Evolutionary conservation across 2,797 vertebrate species (phyloP), one percentile per base, ranked within the genome.

Genomic region (Sparus aurata): DNA sequence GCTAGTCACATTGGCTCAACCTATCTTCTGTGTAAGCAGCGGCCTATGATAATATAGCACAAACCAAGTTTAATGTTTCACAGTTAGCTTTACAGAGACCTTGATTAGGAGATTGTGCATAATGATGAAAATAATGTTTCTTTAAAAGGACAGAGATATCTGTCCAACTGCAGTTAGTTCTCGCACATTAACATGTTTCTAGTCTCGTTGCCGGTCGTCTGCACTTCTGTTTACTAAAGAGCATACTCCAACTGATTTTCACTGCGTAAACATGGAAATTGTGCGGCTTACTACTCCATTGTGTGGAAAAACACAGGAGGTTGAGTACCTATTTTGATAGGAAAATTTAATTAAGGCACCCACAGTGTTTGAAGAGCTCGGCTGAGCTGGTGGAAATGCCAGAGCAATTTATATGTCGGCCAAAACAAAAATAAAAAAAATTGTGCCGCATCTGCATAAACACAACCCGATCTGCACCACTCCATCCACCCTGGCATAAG

Each of bases 361-460:
- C 49, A 67, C 34, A 47, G 17, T 71, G 50, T 75, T 75, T 83
- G 69, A 74, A 84, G 76, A 57, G 38, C 47, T 23, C 41, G 47
- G 58, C 47, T 47, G 57, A 73, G 57, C 79, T 57, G 30, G 38
- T 69, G 46, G 62, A 77, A 77, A 73, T 63, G 25, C 20, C 64
- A 34, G 43, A 41, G 45, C 50, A 43, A 55, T 49, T 67, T 69
- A 15, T 34, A 34, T 30, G 49, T 34, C 9, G 41, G 41, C 73
- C 47, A 72, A 78, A 12, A 66, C 53, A 46, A 59, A 62, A 12
- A 66, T 49, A 34, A 55, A 59, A 59, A 59, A 41, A 12, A 30
- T 1, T 7, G 5, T 43, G 54, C 62, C 61, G n/a, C 30, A 49
- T 80, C 63, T 79, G 46, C 64, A 68, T 65, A 57, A 73, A 73